These are phyloP conservation scores for Vanessa tameamea DNA, from an alignment of 1,140 invertebrate species.

Conservation along the genomic window DNA sequence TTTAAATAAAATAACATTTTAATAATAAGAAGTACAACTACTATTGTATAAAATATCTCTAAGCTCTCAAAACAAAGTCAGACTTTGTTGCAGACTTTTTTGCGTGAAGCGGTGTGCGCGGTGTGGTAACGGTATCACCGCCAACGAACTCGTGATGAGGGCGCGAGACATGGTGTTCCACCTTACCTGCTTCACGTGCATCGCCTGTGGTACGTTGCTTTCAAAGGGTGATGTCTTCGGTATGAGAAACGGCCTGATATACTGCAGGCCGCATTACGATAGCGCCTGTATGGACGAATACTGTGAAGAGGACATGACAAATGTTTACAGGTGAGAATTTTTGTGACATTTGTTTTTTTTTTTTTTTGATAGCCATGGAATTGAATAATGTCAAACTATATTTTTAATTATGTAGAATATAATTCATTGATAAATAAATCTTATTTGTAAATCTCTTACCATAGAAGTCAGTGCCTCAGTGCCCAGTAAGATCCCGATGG, in stretches of 20 bases:
- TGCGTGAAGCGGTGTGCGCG: slow-evolving; percentile 91
- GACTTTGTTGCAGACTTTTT: slow-evolving; percentile 84
- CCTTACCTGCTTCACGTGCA: slow-evolving; percentile 94
- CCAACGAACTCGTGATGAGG: slow-evolving; percentile 96
- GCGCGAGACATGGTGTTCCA: slow-evolving; percentile 94
- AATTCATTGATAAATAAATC: too few relatives aligned
- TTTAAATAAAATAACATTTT: too few relatives aligned
- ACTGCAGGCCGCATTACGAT: slow-evolving; percentile 86
- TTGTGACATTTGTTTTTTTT: not conserved
- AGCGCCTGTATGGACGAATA: slow-evolving; percentile 79
- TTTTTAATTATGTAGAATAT: too few relatives aligned
- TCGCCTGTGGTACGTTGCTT: slow-evolving; percentile 88
- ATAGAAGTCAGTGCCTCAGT: too few relatives aligned
- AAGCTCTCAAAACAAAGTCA: slow-evolving; percentile 25
- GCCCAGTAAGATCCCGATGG: too few relatives aligned
- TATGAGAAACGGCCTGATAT: slow-evolving; percentile 88
- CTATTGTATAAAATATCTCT: slow-evolving; percentile 1
- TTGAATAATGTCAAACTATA: too few relatives aligned
- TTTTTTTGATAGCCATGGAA: too few relatives aligned
- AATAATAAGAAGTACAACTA: too few relatives aligned
- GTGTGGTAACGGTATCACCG: slow-evolving; percentile 91
- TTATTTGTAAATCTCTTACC: too few relatives aligned
- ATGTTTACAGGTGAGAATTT: slow-evolving; percentile 63
- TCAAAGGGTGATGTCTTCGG: slow-evolving; percentile 95
- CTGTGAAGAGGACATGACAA: slow-evolving; percentile 82